Conservation (phyloP, 2,113 vertebrate genomes). For the Phalacrocorax carbo region DNA sequence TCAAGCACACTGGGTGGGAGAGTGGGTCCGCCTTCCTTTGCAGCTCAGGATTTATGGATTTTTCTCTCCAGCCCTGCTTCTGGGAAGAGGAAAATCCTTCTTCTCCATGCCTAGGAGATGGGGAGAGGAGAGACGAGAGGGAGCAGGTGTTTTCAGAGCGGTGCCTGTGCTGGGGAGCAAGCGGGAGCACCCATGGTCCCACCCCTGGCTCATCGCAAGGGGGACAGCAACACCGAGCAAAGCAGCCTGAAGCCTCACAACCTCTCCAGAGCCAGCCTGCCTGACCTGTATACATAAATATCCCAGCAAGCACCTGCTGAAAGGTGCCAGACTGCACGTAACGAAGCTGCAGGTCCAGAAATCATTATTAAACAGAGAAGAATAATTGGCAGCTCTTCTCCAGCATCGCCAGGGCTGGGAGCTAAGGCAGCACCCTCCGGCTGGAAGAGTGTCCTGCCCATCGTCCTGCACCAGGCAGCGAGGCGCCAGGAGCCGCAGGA, state of each 20-base stretch:
- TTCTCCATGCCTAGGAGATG: neutral
- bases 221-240: accelerated
- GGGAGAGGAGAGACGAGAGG: neutral
- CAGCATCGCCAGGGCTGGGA: accelerated
- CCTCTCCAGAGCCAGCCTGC: neutral
- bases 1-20: neutral
- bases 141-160: accelerated
- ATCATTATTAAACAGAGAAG: neutral
- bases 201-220: accelerated
- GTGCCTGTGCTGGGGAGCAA: too few species aligned
- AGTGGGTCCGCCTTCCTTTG: neutral
- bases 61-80: neutral
- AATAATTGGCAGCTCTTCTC: neutral
- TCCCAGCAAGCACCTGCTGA: neutral
- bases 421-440: neutral
- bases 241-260: neutral
- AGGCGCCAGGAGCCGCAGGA: neutral
- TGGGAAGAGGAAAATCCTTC: neutral
- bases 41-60: accelerated
- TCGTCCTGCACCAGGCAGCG: neutral
- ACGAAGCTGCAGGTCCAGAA: neutral
- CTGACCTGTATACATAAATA: neutral
- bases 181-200: accelerated
- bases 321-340: neutral
- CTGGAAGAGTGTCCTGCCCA: neutral